Conservation (phyloP, 37 sponge, comb jelly and placozoan genomes). For the Eunapius fragilis region DNA sequence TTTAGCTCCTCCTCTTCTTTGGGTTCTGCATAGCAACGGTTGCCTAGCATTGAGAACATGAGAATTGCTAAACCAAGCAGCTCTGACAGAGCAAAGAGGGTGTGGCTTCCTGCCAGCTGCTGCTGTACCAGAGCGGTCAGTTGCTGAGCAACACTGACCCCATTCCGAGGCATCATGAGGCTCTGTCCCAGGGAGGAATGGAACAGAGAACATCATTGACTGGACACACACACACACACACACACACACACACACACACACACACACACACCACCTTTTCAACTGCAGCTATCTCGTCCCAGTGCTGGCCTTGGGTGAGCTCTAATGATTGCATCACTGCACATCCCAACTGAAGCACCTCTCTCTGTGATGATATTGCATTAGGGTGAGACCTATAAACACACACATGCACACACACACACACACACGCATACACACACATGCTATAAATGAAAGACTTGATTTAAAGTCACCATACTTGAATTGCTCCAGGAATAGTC, state of each 20-base stretch:
- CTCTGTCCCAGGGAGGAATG: not conserved
- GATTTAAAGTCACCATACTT: slow-evolving; percentile 18
- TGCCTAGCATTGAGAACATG: slow-evolving; percentile 47
- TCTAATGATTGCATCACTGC: slow-evolving; percentile 46
- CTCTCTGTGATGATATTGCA: slow-evolving; percentile 41
- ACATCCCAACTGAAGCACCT: slow-evolving; percentile 62
- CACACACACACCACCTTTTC: slow-evolving; percentile 37
- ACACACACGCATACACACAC: slow-evolving; percentile 16
- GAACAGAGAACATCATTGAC: not conserved
- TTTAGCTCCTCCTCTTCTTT: slow-evolving; percentile 7
- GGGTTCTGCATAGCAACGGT: not conserved
- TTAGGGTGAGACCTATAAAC: slow-evolving; percentile 11
- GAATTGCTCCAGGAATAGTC: slow-evolving; percentile 48
- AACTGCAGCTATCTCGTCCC: slow-evolving; percentile 52
- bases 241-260: not conserved
- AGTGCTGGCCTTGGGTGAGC: not conserved
- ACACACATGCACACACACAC: not conserved
- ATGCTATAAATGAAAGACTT: not conserved
- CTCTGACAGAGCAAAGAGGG: slow-evolving; percentile 24
- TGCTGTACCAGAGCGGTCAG: not conserved
- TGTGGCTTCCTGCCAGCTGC: slow-evolving; percentile 7
- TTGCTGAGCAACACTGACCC: slow-evolving; percentile 18
- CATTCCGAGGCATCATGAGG: not conserved
- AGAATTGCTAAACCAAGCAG: slow-evolving; percentile 37
- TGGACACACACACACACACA: not conserved